Percentiles rank a stretch among this genome's conserved stretches.
Conservation (phyloP, 2,888 invertebrate species). For the Ectropis crepuscularia region DNA sequence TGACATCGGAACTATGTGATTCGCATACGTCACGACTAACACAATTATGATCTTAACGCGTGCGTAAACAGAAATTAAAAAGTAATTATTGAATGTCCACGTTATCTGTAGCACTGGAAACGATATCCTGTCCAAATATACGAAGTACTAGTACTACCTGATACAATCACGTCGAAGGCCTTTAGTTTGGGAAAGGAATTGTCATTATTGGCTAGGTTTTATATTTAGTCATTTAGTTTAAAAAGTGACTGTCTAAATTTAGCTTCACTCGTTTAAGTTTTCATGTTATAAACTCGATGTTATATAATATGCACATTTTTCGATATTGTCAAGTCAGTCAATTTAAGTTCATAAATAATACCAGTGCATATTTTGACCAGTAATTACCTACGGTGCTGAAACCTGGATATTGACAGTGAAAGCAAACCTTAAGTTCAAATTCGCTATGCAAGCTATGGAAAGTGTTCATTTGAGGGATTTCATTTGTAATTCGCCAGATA, state of each 20-base stretch:
- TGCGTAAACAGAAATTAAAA: slow-evolving; percentile 52
- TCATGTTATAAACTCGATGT: no score
- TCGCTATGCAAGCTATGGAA: no score
- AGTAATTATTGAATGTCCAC: slow-evolving; percentile 40
- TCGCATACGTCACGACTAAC: slow-evolving; percentile 61
- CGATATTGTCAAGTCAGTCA: neutral
- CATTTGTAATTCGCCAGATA: no score
- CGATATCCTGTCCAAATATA: slow-evolving; percentile 24
- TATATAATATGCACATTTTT: neutral
- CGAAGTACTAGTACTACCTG: neutral
- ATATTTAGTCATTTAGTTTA: slow-evolving; percentile 1
- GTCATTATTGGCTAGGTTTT: neutral
- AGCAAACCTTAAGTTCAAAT: no score
- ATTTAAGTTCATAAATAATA: no score
- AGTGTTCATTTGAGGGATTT: no score
- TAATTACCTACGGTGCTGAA: no score
- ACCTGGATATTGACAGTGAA: no score
- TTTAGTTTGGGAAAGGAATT: neutral
- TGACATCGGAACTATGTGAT: slow-evolving; percentile 60
- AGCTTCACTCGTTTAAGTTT: no score
- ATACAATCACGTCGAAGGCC: slow-evolving; percentile 18
- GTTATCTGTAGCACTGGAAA: slow-evolving; percentile 12
- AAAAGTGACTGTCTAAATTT: slow-evolving; percentile 4
- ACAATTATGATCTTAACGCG: slow-evolving; percentile 69
- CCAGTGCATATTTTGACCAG: no score